phyloP scores from a whole-genome alignment of 2,888 invertebrate genomes.

The Netelia virgata region DNA sequence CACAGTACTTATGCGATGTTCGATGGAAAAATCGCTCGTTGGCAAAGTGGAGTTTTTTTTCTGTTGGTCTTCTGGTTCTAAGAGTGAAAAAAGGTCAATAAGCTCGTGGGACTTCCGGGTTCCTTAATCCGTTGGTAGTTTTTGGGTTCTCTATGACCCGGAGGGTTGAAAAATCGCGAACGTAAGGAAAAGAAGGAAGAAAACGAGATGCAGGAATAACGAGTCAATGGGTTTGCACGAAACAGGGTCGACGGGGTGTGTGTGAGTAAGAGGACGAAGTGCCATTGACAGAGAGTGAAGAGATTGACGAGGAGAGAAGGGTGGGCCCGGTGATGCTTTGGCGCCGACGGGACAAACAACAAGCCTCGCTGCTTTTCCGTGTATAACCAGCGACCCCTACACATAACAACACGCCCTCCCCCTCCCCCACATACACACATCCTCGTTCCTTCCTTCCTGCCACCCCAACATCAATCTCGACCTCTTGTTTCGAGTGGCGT shows the following conservation, averaged over 20 bases:
- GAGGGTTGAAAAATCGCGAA: neutral
- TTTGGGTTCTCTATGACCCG: neutral
- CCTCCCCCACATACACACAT: slow-evolving; percentile 33
- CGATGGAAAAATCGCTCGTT: too few species aligned
- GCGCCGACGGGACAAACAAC: slow-evolving; percentile 48
- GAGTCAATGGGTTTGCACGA: slow-evolving; percentile 22
- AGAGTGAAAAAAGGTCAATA: neutral
- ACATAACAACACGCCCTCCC: slow-evolving; percentile 30
- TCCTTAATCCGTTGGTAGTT: neutral
- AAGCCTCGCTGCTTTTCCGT: slow-evolving; percentile 48
- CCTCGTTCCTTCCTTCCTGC: slow-evolving; percentile 40
- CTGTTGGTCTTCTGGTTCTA: too few species aligned
- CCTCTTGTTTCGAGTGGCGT: slow-evolving; percentile 80
- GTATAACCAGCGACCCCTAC: slow-evolving; percentile 1
- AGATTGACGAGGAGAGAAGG: slow-evolving; percentile 62
- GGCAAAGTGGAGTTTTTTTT: too few species aligned
- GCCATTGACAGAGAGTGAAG: slow-evolving; percentile 62
- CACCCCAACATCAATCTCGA: slow-evolving; percentile 81
- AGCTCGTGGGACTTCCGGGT: neutral
- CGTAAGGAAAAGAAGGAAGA: neutral
- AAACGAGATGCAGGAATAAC: slow-evolving; percentile 54
- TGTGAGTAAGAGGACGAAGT: slow-evolving; percentile 58
- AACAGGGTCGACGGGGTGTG: slow-evolving; percentile 38
- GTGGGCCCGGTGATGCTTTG: slow-evolving; percentile 27
- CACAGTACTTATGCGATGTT: too few species aligned